phyloP scores from a whole-genome alignment of 2,797 vertebrate species.

The Spinibarbus caldwelli region DNA sequence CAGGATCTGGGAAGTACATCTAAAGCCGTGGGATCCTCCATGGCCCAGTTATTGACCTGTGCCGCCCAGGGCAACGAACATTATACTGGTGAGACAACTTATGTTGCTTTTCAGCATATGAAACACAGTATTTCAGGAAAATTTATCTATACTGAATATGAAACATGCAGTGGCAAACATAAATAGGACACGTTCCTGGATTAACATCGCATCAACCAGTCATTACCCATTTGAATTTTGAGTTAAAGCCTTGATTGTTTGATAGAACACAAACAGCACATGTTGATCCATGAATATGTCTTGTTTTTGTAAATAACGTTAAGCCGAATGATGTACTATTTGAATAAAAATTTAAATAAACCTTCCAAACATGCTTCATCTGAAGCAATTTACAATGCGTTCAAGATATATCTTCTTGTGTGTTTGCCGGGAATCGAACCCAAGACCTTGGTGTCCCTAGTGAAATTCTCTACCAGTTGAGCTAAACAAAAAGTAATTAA shows the following conservation, averaged over 20 bases:
- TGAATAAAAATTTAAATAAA: neutral
- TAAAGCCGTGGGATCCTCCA: constrained; percentile 96
- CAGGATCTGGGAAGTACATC: constrained; percentile 98
- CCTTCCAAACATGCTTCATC: neutral
- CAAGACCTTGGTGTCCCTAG: too few relatives aligned
- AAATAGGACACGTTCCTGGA: neutral
- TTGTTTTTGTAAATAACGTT: neutral
- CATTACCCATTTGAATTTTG: neutral
- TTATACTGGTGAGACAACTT: constrained; percentile 88
- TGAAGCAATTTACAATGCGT: neutral
- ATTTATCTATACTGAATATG: neutral
- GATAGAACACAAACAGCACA: neutral
- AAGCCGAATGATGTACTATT: neutral
- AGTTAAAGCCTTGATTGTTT: neutral
- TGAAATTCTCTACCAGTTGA: neutral
- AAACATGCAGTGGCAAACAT: neutral
- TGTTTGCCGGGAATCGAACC: too few relatives aligned
- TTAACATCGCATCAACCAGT: neutral
- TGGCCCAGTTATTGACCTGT: constrained; percentile 96
- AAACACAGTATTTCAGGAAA: neutral
- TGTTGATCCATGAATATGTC: neutral
- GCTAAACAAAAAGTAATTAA: neutral
- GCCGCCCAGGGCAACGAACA: constrained; percentile 98
- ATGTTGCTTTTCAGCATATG: neutral
- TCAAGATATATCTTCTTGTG: neutral